Evolutionary conservation across 2,113 vertebrate species (phyloP), one percentile per base, ranked within the genome.

Genomic region (Lasiurus borealis): DNA sequence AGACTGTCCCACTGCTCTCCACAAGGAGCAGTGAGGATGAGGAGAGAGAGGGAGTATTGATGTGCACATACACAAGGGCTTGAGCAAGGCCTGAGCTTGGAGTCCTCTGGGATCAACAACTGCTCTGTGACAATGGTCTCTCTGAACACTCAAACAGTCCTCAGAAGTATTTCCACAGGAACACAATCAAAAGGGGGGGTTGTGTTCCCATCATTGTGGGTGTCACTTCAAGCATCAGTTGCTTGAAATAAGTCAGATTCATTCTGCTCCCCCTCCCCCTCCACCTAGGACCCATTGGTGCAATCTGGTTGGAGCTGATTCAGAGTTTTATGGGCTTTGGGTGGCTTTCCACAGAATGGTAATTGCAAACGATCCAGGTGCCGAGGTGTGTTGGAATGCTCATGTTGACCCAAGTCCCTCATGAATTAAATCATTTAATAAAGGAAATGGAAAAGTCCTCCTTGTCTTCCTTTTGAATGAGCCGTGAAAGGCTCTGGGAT

Each of bases 401-500:
- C 92, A 85, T 3, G 12, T 90, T 95, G 97, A 96, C 96, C 96
- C 6, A 18, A 96, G 96, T 97, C 95, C 93, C 97, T 95, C 80
- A 88, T 94, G 97, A 97, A 96, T 97, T 95, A 97, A 97, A 97
- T 95, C 95, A 96, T 97, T 97, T 97, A 97, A 96, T 91, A 96
- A 83, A 90, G 14, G 78, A 96, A 97, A 98, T 96, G 81, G 54
- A 75, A 97, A 97, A 96, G 64, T 59, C 69, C 59, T 89, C 91
- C 96, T 97, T 97, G 96, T 98, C 96, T 97, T 96, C 96, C 89
- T 95, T 98, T 85, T 96, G 97, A 98, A 97, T 97, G 97, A 98
- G 97, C 93, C 92, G 4, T 97, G 97, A 98, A 98, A 97, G 96
- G 97, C 97, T 98, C 96, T 31, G 0, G 80, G 95, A 97, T 95